These are phyloP conservation scores for Malaclemys terrapin DNA, from an alignment of 2,113 vertebrate species.

Conservation along the genomic window DNA sequence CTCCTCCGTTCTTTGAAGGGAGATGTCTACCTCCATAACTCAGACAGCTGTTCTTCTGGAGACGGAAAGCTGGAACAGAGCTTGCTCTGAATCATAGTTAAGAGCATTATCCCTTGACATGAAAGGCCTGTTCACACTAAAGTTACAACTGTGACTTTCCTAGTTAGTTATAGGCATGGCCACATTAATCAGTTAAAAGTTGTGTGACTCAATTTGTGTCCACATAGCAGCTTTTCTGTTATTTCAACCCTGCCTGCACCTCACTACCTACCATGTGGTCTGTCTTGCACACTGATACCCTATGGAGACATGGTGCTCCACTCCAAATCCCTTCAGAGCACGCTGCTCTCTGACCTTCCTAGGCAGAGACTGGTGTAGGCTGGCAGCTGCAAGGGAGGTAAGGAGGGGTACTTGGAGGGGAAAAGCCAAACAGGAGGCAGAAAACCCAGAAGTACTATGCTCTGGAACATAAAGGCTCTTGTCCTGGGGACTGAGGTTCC, in stretches of 20 bases:
- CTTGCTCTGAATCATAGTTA: too few relatives aligned
- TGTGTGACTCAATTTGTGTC: too few relatives aligned
- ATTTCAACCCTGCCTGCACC: too few relatives aligned
- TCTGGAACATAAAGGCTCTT: not conserved
- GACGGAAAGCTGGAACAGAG: too few relatives aligned
- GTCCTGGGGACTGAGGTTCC: not conserved
- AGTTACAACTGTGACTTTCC: too few relatives aligned
- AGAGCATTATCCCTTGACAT: too few relatives aligned
- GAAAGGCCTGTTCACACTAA: too few relatives aligned
- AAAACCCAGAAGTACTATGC: not conserved
- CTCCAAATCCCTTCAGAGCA: not conserved
- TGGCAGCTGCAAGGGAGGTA: fast-evolving
- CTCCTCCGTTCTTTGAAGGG: not conserved
- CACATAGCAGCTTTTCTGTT: too few relatives aligned
- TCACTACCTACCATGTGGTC: too few relatives aligned
- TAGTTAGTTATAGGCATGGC: too few relatives aligned
- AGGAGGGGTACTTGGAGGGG: not conserved
- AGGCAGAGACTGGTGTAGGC: not conserved
- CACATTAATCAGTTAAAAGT: too few relatives aligned
- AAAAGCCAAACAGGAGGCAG: not conserved
- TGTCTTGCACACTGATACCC: too few relatives aligned
- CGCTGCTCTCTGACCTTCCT: not conserved
- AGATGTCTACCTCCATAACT: not conserved
- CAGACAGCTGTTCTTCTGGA: not conserved
- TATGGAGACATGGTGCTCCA: not conserved